A percentile compares a stretch with the other conserved stretches of the same genome.
Conservation (phyloP, 2,888 invertebrate species). For the Entomobrya multifasciata region DNA sequence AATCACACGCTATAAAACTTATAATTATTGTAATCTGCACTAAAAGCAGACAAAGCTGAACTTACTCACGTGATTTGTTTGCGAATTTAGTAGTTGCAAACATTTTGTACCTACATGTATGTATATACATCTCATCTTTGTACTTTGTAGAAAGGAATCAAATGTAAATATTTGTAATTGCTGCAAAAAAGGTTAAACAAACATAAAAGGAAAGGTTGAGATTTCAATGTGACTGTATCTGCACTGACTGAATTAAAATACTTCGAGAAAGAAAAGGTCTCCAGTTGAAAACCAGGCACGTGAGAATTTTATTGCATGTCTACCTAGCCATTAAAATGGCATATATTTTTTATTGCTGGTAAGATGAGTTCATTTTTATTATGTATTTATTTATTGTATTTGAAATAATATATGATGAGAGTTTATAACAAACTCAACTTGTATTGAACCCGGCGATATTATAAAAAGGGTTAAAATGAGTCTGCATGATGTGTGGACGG, state of each 20-base stretch:
- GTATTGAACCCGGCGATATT: neutral
- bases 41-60: neutral
- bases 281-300: conserved; percentile 44
- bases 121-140: neutral
- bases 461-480: neutral
- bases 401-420: no score
- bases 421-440: conserved; percentile 1
- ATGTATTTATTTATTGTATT: conserved; percentile 30
- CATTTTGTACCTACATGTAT: neutral
- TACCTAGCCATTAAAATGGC: neutral
- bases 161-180: neutral
- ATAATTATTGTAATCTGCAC: conserved; percentile 42
- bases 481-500: neutral
- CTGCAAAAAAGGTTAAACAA: conserved; percentile 23
- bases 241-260: no score
- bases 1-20: conserved; percentile 58
- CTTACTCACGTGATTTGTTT: conserved; percentile 6
- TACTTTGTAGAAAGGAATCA: neutral
- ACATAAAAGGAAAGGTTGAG: neutral
- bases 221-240: neutral
- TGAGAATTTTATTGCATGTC: conserved; percentile 65
- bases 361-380: conserved; percentile 21
- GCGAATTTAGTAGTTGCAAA: conserved; percentile 2
- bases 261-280: neutral
- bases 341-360: neutral